Evolutionary conservation across 2,113 vertebrate genomes (phyloP).

Genomic region (Mesoclemmys tuberculata): DNA sequence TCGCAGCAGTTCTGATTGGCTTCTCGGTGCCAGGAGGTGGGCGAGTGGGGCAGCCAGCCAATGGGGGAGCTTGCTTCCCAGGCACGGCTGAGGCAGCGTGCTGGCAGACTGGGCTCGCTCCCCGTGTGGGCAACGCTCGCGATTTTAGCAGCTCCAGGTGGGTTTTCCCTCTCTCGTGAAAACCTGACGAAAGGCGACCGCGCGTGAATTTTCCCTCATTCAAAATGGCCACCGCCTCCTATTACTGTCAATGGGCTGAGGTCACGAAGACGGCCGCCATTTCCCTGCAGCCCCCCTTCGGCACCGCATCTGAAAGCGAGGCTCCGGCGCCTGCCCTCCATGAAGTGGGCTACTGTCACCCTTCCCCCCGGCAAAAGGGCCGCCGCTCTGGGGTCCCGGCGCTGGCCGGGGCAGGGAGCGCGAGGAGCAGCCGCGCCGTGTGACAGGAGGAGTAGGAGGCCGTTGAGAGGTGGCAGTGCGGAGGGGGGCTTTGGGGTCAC

Average conservation of each 20-base stretch:
- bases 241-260: not conserved
- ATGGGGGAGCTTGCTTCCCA: too few species aligned
- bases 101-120: not conserved
- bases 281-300: too few species aligned
- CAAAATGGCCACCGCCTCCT: not conserved
- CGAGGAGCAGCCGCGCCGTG: too few species aligned
- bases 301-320: too few species aligned
- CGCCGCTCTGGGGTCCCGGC: too few species aligned
- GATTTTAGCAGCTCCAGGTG: not conserved
- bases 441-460: too few species aligned
- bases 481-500: too few species aligned
- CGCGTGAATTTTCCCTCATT: not conserved
- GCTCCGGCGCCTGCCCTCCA: too few species aligned
- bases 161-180: not conserved
- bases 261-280: not conserved
- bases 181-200: not conserved
- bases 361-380: too few species aligned
- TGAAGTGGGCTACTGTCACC: too few species aligned
- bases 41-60: not conserved
- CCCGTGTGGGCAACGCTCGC: not conserved
- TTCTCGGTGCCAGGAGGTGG: not conserved
- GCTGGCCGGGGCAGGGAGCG: too few species aligned
- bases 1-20: not conserved
- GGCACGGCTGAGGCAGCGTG: not conserved
- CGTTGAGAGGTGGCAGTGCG: not conserved